These are phyloP conservation scores for Alcis repandata DNA, from an alignment of 2,888 invertebrate genomes.

Conservation along the genomic window DNA sequence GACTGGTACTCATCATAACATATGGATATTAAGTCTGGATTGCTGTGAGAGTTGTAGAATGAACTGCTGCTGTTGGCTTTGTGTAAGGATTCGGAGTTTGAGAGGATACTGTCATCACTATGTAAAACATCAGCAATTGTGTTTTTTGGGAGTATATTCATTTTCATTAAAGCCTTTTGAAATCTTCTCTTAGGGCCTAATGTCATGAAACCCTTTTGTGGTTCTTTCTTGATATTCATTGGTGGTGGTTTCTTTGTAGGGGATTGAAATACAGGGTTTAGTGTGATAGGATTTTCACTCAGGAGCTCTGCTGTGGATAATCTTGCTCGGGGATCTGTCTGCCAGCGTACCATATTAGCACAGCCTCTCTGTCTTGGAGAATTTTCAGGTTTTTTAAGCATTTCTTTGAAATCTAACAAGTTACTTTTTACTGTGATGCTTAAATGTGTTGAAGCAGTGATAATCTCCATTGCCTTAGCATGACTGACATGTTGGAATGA, in stretches of 20 bases:
- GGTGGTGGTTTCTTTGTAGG: constrained; percentile 86
- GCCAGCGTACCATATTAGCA: constrained; percentile 89
- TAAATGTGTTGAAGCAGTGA: constrained; percentile 97
- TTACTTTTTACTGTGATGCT: constrained; percentile 99
- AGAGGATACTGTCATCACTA: constrained; percentile 88
- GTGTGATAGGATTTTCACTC: constrained; percentile 79
- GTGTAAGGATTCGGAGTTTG: constrained; percentile 86
- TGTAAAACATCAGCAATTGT: constrained; percentile 90
- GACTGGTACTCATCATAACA: constrained; percentile 93
- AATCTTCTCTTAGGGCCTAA: constrained; percentile 94
- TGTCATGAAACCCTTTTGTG: constrained; percentile 95
- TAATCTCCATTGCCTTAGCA: constrained; percentile 96
- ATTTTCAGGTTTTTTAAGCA: constrained; percentile 91
- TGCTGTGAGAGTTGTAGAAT: constrained; percentile 94
- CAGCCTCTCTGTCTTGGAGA: constrained; percentile 90
- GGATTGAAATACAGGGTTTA: constrained; percentile 83
- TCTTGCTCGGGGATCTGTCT: constrained; percentile 90
- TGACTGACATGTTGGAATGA: constrained; percentile 97
- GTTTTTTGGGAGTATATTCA: constrained; percentile 95
- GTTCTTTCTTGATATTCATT: constrained; percentile 87
- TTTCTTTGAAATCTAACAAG: constrained; percentile 93
- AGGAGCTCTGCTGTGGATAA: constrained; percentile 92
- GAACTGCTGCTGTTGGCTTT: constrained; percentile 80
- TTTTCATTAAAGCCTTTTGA: constrained; percentile 94
- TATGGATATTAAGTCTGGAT: constrained; percentile 94